These are phyloP conservation scores for Nicator chloris DNA, from an alignment of 2,113 vertebrate genomes.

Conservation along the genomic window DNA sequence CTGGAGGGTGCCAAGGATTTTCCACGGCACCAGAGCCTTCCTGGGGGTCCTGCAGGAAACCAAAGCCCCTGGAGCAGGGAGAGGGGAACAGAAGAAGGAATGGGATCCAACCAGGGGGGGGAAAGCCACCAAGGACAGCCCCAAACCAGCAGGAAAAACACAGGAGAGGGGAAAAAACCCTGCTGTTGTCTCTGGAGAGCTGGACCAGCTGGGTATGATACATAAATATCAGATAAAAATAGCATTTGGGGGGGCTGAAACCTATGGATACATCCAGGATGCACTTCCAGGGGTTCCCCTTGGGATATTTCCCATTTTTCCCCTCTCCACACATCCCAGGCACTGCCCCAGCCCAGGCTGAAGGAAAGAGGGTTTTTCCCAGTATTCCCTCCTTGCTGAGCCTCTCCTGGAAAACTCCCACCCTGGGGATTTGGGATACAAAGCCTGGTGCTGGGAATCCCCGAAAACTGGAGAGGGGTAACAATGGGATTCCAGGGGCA, in stretches of 20 bases:
- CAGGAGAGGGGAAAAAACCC: too few relatives aligned
- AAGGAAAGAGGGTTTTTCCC: neutral
- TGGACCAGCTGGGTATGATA: neutral
- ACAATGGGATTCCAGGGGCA: neutral
- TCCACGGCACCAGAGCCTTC: too few relatives aligned
- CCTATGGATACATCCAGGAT: neutral
- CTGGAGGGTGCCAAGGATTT: neutral
- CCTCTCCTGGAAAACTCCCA: neutral
- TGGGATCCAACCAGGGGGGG: neutral
- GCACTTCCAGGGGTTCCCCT: neutral
- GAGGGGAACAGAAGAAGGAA: neutral
- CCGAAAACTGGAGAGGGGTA: neutral
- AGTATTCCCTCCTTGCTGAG: neutral
- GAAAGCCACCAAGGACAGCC: neutral
- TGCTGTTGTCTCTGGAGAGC: neutral
- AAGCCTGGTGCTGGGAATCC: too few relatives aligned
- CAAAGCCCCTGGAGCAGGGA: neutral
- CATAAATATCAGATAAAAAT: neutral
- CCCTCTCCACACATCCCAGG: neutral
- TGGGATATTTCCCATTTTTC: neutral
- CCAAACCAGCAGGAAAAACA: neutral
- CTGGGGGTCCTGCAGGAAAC: too few relatives aligned
- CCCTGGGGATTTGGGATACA: accelerated
- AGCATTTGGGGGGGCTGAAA: neutral
- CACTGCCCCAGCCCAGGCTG: neutral